Conservation (phyloP, 2,888 invertebrate species). For the Acronicta aceris region DNA sequence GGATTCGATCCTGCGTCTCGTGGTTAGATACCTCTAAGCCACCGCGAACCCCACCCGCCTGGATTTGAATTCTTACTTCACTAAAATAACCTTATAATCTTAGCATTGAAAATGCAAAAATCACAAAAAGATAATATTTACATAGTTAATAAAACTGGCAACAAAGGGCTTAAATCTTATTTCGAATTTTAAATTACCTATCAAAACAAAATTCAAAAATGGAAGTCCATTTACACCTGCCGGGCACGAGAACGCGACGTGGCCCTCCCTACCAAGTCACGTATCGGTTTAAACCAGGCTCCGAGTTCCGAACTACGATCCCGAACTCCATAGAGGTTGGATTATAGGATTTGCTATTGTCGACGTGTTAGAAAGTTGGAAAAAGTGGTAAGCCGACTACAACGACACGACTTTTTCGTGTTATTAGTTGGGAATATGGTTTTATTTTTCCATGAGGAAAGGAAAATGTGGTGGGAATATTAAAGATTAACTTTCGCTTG, state of each 20-base stretch:
- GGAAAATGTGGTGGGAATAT: background rate
- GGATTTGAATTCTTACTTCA: no score
- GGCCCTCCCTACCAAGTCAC: conserved; percentile 43
- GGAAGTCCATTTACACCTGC: conserved; percentile 34
- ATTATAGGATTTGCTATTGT: conserved; percentile 63
- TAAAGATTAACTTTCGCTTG: background rate
- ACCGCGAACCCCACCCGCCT: no score
- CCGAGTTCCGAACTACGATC: conserved; percentile 54
- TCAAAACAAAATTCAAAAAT: conserved; percentile 1
- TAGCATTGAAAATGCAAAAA: no score
- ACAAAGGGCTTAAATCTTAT: no score
- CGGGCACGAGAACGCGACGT: conserved; percentile 25
- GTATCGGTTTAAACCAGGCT: conserved; percentile 52
- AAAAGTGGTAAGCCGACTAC: conserved; percentile 40
- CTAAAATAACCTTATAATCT: no score
- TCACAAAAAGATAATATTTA: no score
- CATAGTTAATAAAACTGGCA: no score
- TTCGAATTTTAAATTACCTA: conserved; percentile 1
- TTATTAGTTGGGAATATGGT: conserved; percentile 23
- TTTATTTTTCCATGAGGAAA: conserved; percentile 7
- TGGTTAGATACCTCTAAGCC: no score
- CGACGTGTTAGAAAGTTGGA: conserved; percentile 47
- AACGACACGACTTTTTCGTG: conserved; percentile 40
- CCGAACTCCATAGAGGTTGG: conserved; percentile 64
- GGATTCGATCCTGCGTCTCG: no score